Evolutionary conservation across 2,113 vertebrate genomes (phyloP), one percentile per base, ranked within the genome.

Genomic region (Leptosomus discolor): DNA sequence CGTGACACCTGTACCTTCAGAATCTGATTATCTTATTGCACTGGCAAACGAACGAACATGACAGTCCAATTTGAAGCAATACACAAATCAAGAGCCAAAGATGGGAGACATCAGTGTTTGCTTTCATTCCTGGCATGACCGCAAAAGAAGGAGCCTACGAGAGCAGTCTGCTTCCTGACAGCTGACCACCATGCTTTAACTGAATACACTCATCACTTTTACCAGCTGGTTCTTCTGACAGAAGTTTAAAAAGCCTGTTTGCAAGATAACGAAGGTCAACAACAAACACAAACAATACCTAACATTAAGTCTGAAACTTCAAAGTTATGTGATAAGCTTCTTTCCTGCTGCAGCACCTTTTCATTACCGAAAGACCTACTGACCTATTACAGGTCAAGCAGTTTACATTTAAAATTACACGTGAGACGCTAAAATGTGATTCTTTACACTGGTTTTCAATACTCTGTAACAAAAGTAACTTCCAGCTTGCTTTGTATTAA

Each of bases 61-160:
- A 67, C 10, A 88, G 11, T 34, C 37, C n/a, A 39, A 61, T 39
- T 16, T 19, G 27, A 93, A 73, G 15, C 7, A 21, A 83, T 45
- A 74, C 9, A 11, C 32, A 36, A 68, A 75, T 36, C n/a, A 54
- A 77, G 8, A 8, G 8, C 26, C n/a, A 48, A 64, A 78, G 61
- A 30, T 0, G 4, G 17, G 24, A 73, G 6, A 76, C 7, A 17
- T 43, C 26, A 56, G 19, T 5, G 9, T 36, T 36, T 7, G 2
- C 45, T 68, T 77, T 81, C n/a, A 53, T 9, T 65, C 54, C 36
- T 43, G 21, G 53, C n/a, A 37, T 3, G 7, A 39, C 51, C n/a
- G 5, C 37, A 73, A 56, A 54, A 86, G 12, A 6, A 84, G 15
- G 0, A 37, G 18, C 9, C 34, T 83, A 36, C 27, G 19, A 54